Evolutionary conservation across 2,797 vertebrate genomes (phyloP).

Genomic region (Coreius guichenoti): DNA sequence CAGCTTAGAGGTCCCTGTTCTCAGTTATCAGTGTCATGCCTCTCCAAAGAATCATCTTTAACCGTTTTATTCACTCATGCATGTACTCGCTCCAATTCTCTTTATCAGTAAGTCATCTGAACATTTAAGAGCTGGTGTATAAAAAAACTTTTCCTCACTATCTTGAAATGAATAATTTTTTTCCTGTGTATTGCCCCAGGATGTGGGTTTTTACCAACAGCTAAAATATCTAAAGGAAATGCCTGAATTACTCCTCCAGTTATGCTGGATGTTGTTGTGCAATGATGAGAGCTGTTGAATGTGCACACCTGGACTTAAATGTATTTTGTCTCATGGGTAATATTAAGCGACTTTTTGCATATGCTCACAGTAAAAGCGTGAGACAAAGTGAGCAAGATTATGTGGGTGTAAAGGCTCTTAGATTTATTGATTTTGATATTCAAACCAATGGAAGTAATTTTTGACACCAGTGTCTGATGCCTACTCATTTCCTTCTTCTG

Average conservation of each 20-base stretch:
- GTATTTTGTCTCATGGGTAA: slow-evolving; percentile 7
- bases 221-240: slow-evolving; percentile 4
- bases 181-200: not conserved
- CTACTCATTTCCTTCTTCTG: slow-evolving; percentile 50
- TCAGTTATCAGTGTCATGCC: not conserved
- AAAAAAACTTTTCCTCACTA: not conserved
- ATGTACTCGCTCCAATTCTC: not conserved
- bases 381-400: not conserved
- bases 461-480: slow-evolving; percentile 12
- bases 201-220: slow-evolving; percentile 3
- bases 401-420: not conserved
- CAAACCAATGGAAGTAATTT: not conserved
- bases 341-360: slow-evolving; percentile 21
- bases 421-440: slow-evolving; percentile 7
- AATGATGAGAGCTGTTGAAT: slow-evolving; percentile 9
- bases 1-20: not conserved
- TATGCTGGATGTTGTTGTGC: slow-evolving; percentile 7
- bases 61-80: not conserved
- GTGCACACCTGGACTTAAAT: slow-evolving; percentile 14
- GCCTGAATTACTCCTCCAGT: not conserved
- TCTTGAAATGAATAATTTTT: not conserved
- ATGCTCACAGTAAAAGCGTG: not conserved
- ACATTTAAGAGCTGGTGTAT: not conserved
- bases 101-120: not conserved
- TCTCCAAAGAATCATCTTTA: not conserved